These are phyloP conservation scores for Champsocephalus esox DNA, from an alignment of 2,797 vertebrate genomes.

Conservation along the genomic window DNA sequence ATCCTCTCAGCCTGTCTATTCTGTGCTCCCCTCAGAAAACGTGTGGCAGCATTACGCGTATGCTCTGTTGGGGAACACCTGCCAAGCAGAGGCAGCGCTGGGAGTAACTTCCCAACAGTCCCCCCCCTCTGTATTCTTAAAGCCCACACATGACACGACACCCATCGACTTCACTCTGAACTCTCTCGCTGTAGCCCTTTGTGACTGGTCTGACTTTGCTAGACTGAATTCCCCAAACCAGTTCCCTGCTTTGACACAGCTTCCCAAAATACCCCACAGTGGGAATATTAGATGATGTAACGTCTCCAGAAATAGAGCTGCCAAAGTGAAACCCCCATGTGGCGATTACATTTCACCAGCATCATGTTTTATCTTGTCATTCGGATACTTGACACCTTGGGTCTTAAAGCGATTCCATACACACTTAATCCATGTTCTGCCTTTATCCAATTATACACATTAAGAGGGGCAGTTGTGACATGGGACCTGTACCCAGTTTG, in stretches of 20 bases:
- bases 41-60: constrained; percentile 23
- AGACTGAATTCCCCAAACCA: constrained; percentile 42
- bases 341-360: constrained; percentile 64
- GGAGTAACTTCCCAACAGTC: constrained; percentile 33
- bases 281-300: constrained; percentile 51
- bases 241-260: constrained; percentile 55
- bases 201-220: constrained; percentile 22
- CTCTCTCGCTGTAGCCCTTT: neutral
- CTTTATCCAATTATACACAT: constrained; percentile 1
- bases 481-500: constrained; percentile 17
- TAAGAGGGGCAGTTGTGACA: constrained; percentile 1
- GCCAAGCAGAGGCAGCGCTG: constrained; percentile 34
- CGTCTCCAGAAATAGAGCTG: constrained; percentile 62
- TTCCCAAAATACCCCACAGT: constrained; percentile 71
- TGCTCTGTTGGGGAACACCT: constrained; percentile 39
- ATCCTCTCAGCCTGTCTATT: constrained; percentile 50
- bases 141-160: constrained; percentile 19
- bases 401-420: neutral
- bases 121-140: constrained; percentile 35
- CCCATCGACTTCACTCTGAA: constrained; percentile 26
- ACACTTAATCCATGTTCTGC: neutral
- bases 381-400: constrained; percentile 15
- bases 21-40: constrained; percentile 28
- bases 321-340: constrained; percentile 36
- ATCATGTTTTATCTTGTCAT: constrained; percentile 40